Evolutionary conservation across 2,888 invertebrate genomes (phyloP).

Genomic region (Coecobrya sp.): DNA sequence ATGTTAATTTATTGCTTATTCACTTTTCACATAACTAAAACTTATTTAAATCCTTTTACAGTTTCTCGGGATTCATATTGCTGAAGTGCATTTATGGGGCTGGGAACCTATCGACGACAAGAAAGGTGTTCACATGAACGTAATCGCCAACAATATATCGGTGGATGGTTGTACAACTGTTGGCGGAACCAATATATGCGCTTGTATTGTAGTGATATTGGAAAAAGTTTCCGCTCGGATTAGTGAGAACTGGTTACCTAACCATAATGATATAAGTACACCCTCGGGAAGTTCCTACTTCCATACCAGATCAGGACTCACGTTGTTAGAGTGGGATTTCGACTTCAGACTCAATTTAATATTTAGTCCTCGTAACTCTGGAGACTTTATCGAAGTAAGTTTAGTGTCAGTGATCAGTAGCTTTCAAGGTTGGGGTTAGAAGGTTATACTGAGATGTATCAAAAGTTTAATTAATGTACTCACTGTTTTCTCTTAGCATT

Average conservation of each 20-base stretch:
- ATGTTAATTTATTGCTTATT: no score
- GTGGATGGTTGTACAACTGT: conserved; percentile 86
- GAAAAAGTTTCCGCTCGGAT: conserved; percentile 83
- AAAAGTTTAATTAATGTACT: neutral
- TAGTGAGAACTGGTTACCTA: conserved; percentile 86
- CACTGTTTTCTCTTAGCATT: conserved; percentile 78
- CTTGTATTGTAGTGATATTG: conserved; percentile 85
- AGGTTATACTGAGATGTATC: neutral
- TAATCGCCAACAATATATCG: conserved; percentile 83
- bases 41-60: conserved; percentile 36
- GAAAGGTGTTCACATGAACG: conserved; percentile 85
- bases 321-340: conserved; percentile 84
- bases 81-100: conserved; percentile 85
- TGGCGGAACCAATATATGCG: conserved; percentile 85
- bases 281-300: conserved; percentile 84
- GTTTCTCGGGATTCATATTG: conserved; percentile 86
- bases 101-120: conserved; percentile 85
- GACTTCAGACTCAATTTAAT: conserved; percentile 85
- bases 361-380: conserved; percentile 86
- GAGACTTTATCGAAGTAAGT: conserved; percentile 86
- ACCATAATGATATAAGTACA: conserved; percentile 82
- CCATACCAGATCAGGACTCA: conserved; percentile 83
- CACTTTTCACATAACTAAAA: no score
- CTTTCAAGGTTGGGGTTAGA: neutral
- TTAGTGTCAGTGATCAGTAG: neutral